Evolutionary conservation across 2,888 invertebrate genomes (phyloP).

Genomic region (Erebia aethiops): DNA sequence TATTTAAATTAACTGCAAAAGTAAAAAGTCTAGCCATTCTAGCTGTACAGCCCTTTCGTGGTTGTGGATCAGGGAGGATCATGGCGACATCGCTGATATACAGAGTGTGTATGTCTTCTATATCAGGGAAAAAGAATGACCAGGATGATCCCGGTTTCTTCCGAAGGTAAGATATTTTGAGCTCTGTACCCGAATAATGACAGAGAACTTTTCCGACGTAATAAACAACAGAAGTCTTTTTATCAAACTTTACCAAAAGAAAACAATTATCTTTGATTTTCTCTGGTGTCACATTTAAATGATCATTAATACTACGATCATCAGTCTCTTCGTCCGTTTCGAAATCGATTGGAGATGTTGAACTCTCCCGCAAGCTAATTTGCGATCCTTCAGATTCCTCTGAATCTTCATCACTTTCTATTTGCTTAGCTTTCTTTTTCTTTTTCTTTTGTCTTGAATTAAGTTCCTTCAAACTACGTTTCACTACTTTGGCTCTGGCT

Average conservation of each 20-base stretch:
- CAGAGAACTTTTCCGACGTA: slow-evolving; percentile 10
- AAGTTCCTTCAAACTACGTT: slow-evolving; percentile 28
- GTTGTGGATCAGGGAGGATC: slow-evolving; percentile 36
- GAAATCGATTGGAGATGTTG: slow-evolving; percentile 30
- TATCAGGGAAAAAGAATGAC: slow-evolving; percentile 31
- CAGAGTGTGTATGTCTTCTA: neutral
- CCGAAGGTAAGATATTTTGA: slow-evolving; percentile 36
- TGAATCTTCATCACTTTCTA: slow-evolving; percentile 32
- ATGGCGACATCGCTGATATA: slow-evolving; percentile 9
- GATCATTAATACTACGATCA: slow-evolving; percentile 24
- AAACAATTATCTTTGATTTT: slow-evolving; percentile 37
- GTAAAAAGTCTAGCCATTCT: slow-evolving; percentile 28
- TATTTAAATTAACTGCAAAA: slow-evolving; percentile 38
- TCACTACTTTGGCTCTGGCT: slow-evolving; percentile 27
- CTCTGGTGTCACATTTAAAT: slow-evolving; percentile 26
- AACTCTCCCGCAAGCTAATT: slow-evolving; percentile 34
- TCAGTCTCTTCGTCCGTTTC: slow-evolving; percentile 28
- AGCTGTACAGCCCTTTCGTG: neutral
- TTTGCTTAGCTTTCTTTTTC: slow-evolving; percentile 34
- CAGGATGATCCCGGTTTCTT: slow-evolving; percentile 32
- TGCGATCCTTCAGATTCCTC: slow-evolving; percentile 31
- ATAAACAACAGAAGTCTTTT: slow-evolving; percentile 28
- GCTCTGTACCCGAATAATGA: slow-evolving; percentile 32
- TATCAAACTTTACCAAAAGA: slow-evolving; percentile 37
- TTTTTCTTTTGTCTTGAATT: slow-evolving; percentile 2